A percentile compares a stretch with the other conserved stretches of the same genome.
phyloP scores from a whole-genome alignment of 2,113 vertebrate species.

The Pseudopipra pipra region DNA sequence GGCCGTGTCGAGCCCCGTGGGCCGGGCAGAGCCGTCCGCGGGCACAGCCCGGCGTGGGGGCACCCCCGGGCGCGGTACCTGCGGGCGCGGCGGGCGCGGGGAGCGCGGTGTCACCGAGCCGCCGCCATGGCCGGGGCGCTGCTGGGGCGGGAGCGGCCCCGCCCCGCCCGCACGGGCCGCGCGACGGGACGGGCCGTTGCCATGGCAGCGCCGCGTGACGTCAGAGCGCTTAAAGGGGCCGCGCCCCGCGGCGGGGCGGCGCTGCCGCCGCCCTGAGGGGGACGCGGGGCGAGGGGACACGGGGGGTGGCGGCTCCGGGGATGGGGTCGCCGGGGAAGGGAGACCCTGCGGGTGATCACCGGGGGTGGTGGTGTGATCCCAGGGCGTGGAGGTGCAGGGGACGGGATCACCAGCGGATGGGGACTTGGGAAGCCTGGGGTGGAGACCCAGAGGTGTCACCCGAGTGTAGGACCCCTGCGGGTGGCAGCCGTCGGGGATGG shows the following conservation, averaged over 20 bases:
- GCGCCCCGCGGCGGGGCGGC: neutral
- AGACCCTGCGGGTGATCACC: too few species aligned
- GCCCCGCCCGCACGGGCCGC: constrained; percentile 69
- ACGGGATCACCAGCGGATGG: neutral
- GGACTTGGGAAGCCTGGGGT: neutral
- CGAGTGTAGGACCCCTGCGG: neutral
- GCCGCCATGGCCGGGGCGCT: constrained; percentile 45
- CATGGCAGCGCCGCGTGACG: constrained; percentile 77
- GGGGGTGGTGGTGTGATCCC: neutral
- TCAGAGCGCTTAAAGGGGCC: constrained; percentile 66
- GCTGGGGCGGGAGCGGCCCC: constrained; percentile 36
- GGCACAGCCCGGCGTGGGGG: too few species aligned
- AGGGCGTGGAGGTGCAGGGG: neutral
- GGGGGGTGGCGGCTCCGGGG: too few species aligned
- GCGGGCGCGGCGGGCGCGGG: too few species aligned
- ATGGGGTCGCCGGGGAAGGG: too few species aligned
- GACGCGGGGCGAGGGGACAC: neutral
- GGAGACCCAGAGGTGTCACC: neutral
- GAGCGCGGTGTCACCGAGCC: too few species aligned
- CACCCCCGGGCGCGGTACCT: too few species aligned
- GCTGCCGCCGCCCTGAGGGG: neutral
- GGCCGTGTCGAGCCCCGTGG: too few species aligned
- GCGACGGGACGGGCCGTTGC: constrained; percentile 79
- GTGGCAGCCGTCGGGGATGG: neutral
- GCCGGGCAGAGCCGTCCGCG: too few species aligned